These are phyloP conservation scores for Toxotes lorentzi DNA, from an alignment of 2,797 vertebrate species.

Conservation along the genomic window DNA sequence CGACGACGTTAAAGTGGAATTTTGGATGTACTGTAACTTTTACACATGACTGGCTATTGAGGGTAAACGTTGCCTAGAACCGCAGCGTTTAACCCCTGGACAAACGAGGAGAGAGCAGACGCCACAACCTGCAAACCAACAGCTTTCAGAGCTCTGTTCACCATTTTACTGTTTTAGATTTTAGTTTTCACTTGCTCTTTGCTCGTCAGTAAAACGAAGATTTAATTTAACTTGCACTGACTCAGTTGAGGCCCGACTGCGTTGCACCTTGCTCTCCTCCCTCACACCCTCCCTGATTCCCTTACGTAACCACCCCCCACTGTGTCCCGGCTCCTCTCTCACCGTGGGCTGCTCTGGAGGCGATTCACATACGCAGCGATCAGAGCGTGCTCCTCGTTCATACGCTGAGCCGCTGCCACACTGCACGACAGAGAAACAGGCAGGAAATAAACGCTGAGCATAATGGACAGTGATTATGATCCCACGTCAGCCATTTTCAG, in stretches of 20 bases:
- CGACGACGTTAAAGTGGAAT: not conserved
- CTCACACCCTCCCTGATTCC: slow-evolving; percentile 1
- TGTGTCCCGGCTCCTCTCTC: slow-evolving; percentile 71
- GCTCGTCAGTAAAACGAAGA: not conserved
- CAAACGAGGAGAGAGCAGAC: not conserved
- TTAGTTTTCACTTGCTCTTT: not conserved
- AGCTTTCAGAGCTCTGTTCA: not conserved
- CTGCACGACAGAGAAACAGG: slow-evolving; percentile 55
- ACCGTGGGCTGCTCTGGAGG: slow-evolving; percentile 90
- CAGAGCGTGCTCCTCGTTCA: slow-evolving; percentile 93
- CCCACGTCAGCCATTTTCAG: not conserved
- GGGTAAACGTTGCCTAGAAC: not conserved
- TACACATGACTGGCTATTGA: not conserved
- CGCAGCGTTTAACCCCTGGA: not conserved
- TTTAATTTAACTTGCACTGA: not conserved
- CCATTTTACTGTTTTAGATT: not conserved
- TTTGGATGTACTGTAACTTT: not conserved
- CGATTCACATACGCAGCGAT: slow-evolving; percentile 91
- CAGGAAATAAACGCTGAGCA: not conserved
- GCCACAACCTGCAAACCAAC: too few species aligned
- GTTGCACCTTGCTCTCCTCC: not conserved
- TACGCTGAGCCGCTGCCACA: slow-evolving; percentile 79
- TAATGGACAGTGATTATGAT: slow-evolving; percentile 2
- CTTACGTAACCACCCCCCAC: slow-evolving; percentile 20
- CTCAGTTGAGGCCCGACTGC: not conserved